Percentiles rank a stretch among this genome's conserved stretches.
Evolutionary conservation across 2,113 vertebrate species (phyloP).

Genomic region (Prunella fulvescens): DNA sequence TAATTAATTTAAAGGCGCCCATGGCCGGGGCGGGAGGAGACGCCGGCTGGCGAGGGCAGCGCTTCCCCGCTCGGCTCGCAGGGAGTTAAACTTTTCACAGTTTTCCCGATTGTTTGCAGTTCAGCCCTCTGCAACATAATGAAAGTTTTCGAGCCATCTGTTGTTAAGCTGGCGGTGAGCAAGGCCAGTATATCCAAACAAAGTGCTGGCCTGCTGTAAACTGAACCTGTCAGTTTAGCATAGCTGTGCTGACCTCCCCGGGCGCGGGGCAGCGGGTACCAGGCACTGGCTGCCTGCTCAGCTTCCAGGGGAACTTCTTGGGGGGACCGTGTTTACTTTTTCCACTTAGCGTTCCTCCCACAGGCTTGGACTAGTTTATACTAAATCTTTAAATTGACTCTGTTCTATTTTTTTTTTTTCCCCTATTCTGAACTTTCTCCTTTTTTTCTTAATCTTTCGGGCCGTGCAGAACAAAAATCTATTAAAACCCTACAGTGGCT

Average conservation of each 20-base stretch:
- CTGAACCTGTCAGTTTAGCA: slow-evolving; percentile 88
- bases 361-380: slow-evolving; percentile 75
- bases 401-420: not conserved
- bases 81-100: slow-evolving; percentile 78
- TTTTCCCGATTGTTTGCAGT: slow-evolving; percentile 81
- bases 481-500: not conserved
- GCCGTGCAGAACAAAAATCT: fast-evolving
- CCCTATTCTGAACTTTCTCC: not conserved
- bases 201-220: slow-evolving; percentile 86
- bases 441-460: not conserved
- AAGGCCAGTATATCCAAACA: slow-evolving; percentile 90
- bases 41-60: not conserved
- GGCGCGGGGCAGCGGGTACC: slow-evolving; percentile 80
- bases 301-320: slow-evolving; percentile 71
- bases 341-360: slow-evolving; percentile 74
- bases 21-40: not conserved
- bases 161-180: slow-evolving; percentile 92
- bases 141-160: slow-evolving; percentile 91
- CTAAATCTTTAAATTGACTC: slow-evolving; percentile 76
- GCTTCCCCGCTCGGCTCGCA: slow-evolving; percentile 40
- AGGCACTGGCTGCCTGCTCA: slow-evolving; percentile 75
- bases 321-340: slow-evolving; percentile 85
- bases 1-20: slow-evolving; percentile 25
- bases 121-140: slow-evolving; percentile 78
- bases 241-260: slow-evolving; percentile 86